phyloP scores from a whole-genome alignment of 2,113 vertebrate genomes.

The Nothobranchius kuhntae region DNA sequence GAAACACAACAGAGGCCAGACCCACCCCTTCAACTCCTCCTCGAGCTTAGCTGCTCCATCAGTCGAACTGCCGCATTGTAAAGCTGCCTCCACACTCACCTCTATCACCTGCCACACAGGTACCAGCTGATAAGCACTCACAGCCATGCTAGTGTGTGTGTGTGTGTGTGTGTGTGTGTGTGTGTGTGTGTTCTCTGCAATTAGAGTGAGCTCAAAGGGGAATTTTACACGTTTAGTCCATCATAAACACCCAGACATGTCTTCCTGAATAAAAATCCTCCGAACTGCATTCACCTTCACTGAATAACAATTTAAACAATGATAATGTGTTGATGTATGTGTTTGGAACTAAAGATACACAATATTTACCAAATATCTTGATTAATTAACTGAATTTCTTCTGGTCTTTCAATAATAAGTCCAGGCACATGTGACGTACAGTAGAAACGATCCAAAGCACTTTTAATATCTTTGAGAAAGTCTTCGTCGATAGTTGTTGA shows the following conservation, averaged over 20 bases:
- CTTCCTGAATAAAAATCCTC: background rate
- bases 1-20: conserved; percentile 48
- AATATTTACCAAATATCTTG: no score
- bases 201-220: conserved; percentile 48
- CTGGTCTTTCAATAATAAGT: no score
- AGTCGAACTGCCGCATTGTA: conserved; percentile 42
- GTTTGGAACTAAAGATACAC: no score
- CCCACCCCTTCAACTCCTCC: conserved; percentile 61
- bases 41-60: conserved; percentile 68
- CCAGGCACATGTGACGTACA: no score
- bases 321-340: no score
- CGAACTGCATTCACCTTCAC: no score
- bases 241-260: conserved; percentile 32
- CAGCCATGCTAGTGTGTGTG: background rate
- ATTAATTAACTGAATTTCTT: no score
- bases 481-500: no score
- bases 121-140: conserved; percentile 60
- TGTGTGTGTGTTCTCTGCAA: conserved; percentile 30
- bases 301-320: no score
- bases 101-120: conserved; percentile 74
- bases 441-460: no score
- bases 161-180: no score
- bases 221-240: conserved; percentile 36
- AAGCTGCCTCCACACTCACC: conserved; percentile 55
- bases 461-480: no score